phyloP scores from a whole-genome alignment of 2,113 vertebrate genomes.

The Osmerus mordax region DNA sequence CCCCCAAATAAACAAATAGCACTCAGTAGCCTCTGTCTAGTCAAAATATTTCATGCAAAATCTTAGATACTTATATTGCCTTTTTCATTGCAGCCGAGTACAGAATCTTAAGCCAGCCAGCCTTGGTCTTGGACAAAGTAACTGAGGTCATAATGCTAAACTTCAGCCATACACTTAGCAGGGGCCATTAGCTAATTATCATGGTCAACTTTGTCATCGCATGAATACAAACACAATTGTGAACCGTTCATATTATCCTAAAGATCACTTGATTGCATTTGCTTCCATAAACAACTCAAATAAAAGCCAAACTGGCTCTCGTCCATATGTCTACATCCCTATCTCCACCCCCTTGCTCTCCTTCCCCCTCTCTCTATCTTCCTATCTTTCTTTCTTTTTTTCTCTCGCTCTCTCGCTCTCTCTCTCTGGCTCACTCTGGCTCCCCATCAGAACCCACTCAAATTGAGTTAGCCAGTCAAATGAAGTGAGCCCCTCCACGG shows the following conservation, averaged over 20 bases:
- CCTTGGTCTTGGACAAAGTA: background rate
- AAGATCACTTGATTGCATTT: constrained; percentile 55
- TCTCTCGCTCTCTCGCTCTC: background rate
- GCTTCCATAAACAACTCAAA: constrained; percentile 56
- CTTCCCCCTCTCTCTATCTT: background rate
- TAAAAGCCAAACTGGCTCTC: constrained; percentile 52
- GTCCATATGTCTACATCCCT: constrained; percentile 37
- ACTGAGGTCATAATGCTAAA: constrained; percentile 27
- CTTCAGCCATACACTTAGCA: constrained; percentile 35
- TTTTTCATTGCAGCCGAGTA: too few species aligned
- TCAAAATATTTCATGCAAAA: too few species aligned
- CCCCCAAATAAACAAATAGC: constrained; percentile 12
- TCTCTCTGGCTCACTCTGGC: constrained; percentile 20
- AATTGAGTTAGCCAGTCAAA: background rate
- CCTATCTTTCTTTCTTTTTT: constrained; percentile 5
- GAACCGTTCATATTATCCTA: constrained; percentile 56
- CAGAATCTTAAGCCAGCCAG: too few species aligned
- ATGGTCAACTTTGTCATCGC: constrained; percentile 42
- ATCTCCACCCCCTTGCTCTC: constrained; percentile 23
- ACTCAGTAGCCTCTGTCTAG: background rate
- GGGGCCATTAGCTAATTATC: constrained; percentile 45
- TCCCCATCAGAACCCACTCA: background rate
- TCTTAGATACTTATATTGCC: too few species aligned
- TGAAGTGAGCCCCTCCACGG: constrained; percentile 48
- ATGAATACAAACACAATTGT: constrained; percentile 41